Base-by-base conservation (phyloP, 2,113 vertebrate genomes). In the Lepus europaeus region DNA sequence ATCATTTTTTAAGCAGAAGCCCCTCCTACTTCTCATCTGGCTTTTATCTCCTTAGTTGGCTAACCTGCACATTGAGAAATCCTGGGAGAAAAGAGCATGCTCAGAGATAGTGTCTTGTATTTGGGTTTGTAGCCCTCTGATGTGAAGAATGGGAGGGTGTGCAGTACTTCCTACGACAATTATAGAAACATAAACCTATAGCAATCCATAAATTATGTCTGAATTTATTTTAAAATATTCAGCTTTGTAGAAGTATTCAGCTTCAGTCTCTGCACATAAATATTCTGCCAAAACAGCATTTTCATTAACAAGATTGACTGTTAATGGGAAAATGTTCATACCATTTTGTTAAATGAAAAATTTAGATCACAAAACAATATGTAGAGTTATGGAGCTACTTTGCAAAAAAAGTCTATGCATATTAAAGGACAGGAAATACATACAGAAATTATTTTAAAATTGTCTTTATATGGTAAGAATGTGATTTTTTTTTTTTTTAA, bases 271-370 rank as follows among this genome's bases (percentile, higher is more conserved):
- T 84, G 39, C 68, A 84, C 23, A 90, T 87, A 95, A 91, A 91
- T 51, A 89, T 93, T 70, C 77, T 84, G 36, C 53, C 68, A 80
- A 95, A 94, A 93, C 53, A 95, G 59, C 84, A 94, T 93, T 97
- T 95, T 95, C 79, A 97, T 97, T 70, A 96, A 68, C 22, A 90
- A 96, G 88, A 96, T 94, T 93, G 88, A 96, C 14, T 59, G 88
- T 53, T 93, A 95, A 90, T 95, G 85, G 31, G 74, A 96, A 93
- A 95, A 88, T 72, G 36, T 79, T 91, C 77, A 70, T n/a, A 76
- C 11, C 3, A 51, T 83, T 95, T 69, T 2, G 45, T 90, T 93
- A 89, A 86, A 85, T 96, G 36, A 95, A 95, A 96, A 92, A 68
- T 80, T 92, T 64, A 86, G 59, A 68, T 76, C 69, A 77, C 39